Conservation (phyloP, 1,140 invertebrate species). For the Papilio dardanus region DNA sequence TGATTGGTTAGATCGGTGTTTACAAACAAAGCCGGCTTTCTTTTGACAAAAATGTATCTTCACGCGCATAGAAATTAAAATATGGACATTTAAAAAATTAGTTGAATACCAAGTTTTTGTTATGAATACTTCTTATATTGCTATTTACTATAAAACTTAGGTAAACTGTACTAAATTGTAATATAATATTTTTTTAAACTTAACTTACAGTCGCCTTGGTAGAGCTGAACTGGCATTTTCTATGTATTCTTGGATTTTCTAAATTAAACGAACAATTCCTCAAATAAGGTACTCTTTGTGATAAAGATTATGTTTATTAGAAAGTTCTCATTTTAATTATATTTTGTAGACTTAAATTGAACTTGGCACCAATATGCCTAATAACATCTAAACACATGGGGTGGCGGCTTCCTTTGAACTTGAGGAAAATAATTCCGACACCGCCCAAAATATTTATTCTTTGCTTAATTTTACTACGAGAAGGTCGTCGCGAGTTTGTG, state of each 20-base stretch:
- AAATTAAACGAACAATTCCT: no score
- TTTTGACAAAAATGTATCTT: slow-evolving; percentile 43
- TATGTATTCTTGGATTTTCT: no score
- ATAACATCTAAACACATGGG: slow-evolving; percentile 20
- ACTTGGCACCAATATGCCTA: background rate
- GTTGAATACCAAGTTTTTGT: no score
- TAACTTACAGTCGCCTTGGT: background rate
- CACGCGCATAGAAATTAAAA: slow-evolving; percentile 22
- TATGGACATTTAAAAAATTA: background rate
- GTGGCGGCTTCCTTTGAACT: slow-evolving; percentile 41
- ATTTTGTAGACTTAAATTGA: slow-evolving; percentile 36
- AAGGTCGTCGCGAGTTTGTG: background rate
- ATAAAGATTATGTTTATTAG: no score
- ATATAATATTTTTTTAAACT: no score
- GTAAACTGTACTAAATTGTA: no score
- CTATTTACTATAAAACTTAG: no score
- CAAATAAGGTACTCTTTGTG: no score
- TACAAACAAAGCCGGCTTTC: slow-evolving; percentile 34
- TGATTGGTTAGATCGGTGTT: slow-evolving; percentile 13
- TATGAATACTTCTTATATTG: background rate
- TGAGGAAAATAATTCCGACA: slow-evolving; percentile 27
- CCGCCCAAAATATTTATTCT: slow-evolving; percentile 3
- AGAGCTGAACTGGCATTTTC: background rate
- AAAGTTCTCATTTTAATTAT: background rate
- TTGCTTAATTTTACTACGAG: background rate